phyloP scores from a whole-genome alignment of 1,140 invertebrate genomes.

The Philopotamus ludificatus region DNA sequence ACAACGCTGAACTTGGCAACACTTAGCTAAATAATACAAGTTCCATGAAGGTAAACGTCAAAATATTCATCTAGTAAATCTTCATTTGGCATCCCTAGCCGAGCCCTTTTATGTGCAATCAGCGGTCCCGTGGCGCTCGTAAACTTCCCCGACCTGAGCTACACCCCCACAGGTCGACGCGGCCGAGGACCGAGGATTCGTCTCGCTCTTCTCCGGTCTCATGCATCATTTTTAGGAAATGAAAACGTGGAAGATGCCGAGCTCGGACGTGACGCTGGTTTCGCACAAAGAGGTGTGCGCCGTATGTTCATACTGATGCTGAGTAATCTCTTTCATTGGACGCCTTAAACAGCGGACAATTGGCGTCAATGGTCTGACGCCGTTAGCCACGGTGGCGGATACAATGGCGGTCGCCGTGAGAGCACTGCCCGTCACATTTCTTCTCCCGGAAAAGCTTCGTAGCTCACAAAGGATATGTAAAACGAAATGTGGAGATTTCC shows the following conservation, averaged over 20 bases:
- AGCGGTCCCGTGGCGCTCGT: conserved; percentile 32
- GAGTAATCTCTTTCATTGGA: too few relatives aligned
- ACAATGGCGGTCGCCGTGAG: background rate
- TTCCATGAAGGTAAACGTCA: conserved; percentile 30
- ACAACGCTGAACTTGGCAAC: conserved; percentile 6
- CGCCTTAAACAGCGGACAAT: background rate
- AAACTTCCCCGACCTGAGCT: conserved; percentile 28
- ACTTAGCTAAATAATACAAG: conserved; percentile 36
- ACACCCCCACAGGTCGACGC: too few relatives aligned
- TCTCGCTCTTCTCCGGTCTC: too few relatives aligned
- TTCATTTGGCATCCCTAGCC: conserved; percentile 26
- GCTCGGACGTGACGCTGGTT: too few relatives aligned
- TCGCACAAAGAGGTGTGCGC: too few relatives aligned
- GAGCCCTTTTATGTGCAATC: conserved; percentile 34
- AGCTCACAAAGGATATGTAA: too few relatives aligned
- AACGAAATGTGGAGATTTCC: too few relatives aligned
- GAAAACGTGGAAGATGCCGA: too few relatives aligned
- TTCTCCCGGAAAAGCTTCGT: background rate
- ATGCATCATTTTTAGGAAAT: too few relatives aligned
- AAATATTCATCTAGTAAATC: conserved; percentile 39
- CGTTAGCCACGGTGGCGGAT: conserved; percentile 9
- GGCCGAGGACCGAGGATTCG: too few relatives aligned
- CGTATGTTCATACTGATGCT: too few relatives aligned
- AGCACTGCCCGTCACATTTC: background rate
- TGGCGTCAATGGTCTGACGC: background rate